Conservation (phyloP, 2,888 invertebrate genomes). For the Drosophila nr. perissopoda region DNA sequence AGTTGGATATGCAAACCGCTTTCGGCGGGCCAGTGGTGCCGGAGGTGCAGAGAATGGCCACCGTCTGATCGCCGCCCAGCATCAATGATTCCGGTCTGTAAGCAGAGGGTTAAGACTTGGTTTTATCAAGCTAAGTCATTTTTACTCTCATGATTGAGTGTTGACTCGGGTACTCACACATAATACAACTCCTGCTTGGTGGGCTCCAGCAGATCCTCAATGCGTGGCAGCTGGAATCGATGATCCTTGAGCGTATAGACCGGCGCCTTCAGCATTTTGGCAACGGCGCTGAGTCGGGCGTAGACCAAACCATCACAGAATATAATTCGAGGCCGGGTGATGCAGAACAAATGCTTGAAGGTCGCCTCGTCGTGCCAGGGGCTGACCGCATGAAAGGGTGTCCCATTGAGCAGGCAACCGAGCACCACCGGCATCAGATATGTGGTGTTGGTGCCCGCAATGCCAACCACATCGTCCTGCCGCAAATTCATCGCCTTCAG, state of each 20-base stretch:
- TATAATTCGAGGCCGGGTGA: constrained; percentile 81
- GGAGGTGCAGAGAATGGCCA: constrained; percentile 82
- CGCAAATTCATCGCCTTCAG: constrained; percentile 71
- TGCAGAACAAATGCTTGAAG: constrained; percentile 79
- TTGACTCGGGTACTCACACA: constrained; percentile 58
- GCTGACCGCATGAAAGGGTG: constrained; percentile 82
- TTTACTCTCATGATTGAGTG: not conserved
- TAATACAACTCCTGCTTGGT: constrained; percentile 72
- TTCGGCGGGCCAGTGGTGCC: constrained; percentile 82
- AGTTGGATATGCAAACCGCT: constrained; percentile 80
- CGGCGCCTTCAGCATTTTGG: constrained; percentile 70
- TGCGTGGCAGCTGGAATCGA: constrained; percentile 65
- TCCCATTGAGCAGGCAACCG: constrained; percentile 80
- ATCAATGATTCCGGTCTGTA: constrained; percentile 71
- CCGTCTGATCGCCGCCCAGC: constrained; percentile 81
- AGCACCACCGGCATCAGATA: constrained; percentile 81
- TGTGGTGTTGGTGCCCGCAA: constrained; percentile 79
- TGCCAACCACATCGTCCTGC: constrained; percentile 82
- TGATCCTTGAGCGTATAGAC: constrained; percentile 77
- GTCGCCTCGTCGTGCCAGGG: constrained; percentile 77
- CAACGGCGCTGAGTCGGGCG: constrained; percentile 63
- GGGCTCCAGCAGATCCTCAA: constrained; percentile 78
- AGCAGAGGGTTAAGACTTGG: not conserved
- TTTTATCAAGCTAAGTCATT: not conserved
- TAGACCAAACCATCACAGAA: constrained; percentile 82